These are phyloP conservation scores for Incurvaria masculella DNA, from an alignment of 2,888 invertebrate species.

Conservation along the genomic window DNA sequence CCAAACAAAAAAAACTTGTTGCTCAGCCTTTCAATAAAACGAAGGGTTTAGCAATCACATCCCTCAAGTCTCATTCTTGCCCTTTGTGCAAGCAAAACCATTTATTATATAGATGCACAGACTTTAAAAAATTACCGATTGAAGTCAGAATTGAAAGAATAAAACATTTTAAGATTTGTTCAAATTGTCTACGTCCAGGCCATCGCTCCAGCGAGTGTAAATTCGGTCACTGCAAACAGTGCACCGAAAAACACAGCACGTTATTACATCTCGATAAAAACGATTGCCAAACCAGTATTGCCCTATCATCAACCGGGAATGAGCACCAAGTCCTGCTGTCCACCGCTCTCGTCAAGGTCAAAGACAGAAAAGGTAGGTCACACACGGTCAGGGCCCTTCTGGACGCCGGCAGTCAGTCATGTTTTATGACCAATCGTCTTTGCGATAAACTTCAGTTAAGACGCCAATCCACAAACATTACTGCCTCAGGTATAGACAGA, in stretches of 20 bases:
- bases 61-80: constrained; percentile 1
- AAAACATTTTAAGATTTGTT: constrained; percentile 5
- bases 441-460: no score
- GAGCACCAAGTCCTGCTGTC: constrained; percentile 6
- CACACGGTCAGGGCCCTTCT: constrained; percentile 3
- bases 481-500: no score
- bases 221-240: not conserved
- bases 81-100: constrained; percentile 7
- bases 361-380: constrained; percentile 3
- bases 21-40: not conserved
- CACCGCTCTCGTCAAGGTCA: constrained; percentile 12
- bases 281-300: no score
- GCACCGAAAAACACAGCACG: no score
- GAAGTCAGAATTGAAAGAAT: constrained; percentile 3
- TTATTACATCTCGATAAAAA: not conserved
- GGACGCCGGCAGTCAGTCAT: constrained; percentile 9
- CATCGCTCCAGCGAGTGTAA: constrained; percentile 2
- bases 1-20: not conserved
- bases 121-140: constrained; percentile 4
- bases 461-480: no score
- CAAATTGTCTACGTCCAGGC: constrained; percentile 9
- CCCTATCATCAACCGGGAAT: no score
- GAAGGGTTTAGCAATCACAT: not conserved
- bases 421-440: not conserved
- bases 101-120: constrained; percentile 5